Base-by-base conservation (phyloP, 2,888 invertebrate species). In the Morpho achilles region DNA sequence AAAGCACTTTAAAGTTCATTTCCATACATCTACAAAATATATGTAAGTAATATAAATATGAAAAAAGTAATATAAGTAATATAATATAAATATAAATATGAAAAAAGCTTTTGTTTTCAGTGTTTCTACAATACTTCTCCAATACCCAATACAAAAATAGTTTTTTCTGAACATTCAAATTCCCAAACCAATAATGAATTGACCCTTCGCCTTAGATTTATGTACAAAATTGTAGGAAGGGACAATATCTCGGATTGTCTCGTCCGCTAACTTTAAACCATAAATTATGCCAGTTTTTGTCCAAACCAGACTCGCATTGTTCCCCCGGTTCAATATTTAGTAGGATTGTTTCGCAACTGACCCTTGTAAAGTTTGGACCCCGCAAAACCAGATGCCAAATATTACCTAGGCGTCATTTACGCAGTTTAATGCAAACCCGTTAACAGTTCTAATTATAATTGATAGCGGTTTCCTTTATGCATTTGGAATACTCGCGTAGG, bases 241-340 rank as follows among this genome's bases (percentile, higher is more conserved):
- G 59, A 53, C 61, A 42, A 58, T 58, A 50, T 53, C 50, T 53
- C 56, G 59, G 43, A 50, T 22, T 45, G 50, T 62, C 53, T 56
- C 58, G 58, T 58, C 56, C 59, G 56, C 56, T 51, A 62, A 62
- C 61, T 62, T 62, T 45, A 23, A 45, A 56, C 52, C 64, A 77
- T 84, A 83, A 82, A 84, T 84, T 78, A 76, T 68, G 66, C 68
- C 67, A 72, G 72, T 83, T 84, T 84, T 84, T 83, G 82, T 75
- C 70, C 63, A 42, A 54, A 48, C 54, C 54, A 54, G 71, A 73
- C 76, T 77, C 71, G 74, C 73, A 74, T 82, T 80, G 77, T 80
- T 77, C 67, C 58, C 52, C 53, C 69, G 72, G 68, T 69, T 63
- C 71, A 74, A 77, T 82, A 81, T 83, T 82, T 82, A 82, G 77